Evolutionary conservation across 2,113 vertebrate genomes (phyloP).

Genomic region (Synchiropus splendidus): DNA sequence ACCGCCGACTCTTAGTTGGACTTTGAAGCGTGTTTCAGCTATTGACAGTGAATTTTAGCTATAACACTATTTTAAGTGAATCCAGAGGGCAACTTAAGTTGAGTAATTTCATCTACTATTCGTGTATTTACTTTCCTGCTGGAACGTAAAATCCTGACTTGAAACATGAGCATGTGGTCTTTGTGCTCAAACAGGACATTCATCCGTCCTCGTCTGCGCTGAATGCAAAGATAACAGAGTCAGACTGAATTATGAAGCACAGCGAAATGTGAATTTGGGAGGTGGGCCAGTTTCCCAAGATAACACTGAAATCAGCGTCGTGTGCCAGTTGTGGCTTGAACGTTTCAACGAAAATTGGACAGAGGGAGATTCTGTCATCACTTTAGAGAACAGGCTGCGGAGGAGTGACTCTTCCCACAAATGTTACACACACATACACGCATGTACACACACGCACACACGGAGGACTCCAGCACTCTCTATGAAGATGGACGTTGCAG

Average conservation of each 20-base stretch:
- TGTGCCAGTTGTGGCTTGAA: conserved; percentile 30
- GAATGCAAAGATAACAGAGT: conserved; percentile 21
- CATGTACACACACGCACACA: neutral
- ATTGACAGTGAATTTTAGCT: conserved; percentile 14
- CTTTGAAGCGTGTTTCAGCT: conserved; percentile 29
- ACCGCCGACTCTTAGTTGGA: conserved; percentile 2
- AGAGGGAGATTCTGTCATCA: conserved; percentile 49
- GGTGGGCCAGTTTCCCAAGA: conserved; percentile 11
- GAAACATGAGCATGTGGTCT: too few species aligned
- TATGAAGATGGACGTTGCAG: too few species aligned
- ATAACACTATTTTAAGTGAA: neutral
- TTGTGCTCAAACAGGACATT: too few species aligned
- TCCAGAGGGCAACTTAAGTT: neutral
- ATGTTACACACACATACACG: conserved; percentile 16
- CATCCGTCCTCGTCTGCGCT: conserved; percentile 11
- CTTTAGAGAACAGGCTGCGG: conserved; percentile 34
- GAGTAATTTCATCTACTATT: too few species aligned
- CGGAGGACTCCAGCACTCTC: too few species aligned
- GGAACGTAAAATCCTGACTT: too few species aligned
- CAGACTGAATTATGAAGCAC: conserved; percentile 28
- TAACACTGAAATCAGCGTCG: conserved; percentile 10
- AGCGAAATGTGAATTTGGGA: conserved; percentile 14
- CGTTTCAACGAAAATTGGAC: conserved; percentile 27
- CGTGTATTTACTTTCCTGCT: too few species aligned
- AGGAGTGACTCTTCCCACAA: too few species aligned